phyloP scores from a whole-genome alignment of 35 echinoderm and acorn worm genomes.

The Stichopus chloronotus region DNA sequence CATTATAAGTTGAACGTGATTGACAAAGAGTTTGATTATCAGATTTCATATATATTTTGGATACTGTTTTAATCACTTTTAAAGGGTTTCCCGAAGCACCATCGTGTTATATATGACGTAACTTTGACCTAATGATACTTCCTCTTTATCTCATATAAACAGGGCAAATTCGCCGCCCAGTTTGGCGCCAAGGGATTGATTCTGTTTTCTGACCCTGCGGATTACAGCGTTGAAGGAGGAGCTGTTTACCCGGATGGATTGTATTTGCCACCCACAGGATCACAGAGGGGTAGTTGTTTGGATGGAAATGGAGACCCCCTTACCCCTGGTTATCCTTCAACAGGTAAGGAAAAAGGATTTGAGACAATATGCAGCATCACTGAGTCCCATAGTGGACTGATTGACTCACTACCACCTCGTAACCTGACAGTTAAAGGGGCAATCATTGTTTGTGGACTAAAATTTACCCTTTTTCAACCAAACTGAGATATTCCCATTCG shows the following conservation, averaged over 20 bases:
- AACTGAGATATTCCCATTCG: too few species aligned
- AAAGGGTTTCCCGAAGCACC: too few species aligned
- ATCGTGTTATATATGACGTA: too few species aligned
- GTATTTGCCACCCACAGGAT: conserved; percentile 78
- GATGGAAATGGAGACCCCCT: conserved; percentile 80
- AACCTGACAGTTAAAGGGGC: too few species aligned
- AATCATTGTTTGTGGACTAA: too few species aligned
- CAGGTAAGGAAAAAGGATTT: conserved; percentile 63
- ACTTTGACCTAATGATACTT: too few species aligned
- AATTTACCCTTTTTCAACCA: too few species aligned
- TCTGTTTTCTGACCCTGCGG: conserved; percentile 79
- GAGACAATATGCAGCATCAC: background rate
- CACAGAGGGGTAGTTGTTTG: conserved; percentile 74
- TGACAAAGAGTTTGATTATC: too few species aligned
- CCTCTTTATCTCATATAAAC: background rate
- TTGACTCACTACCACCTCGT: too few species aligned
- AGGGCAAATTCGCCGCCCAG: conserved; percentile 72
- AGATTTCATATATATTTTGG: too few species aligned
- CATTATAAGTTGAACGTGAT: too few species aligned
- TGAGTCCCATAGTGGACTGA: background rate
- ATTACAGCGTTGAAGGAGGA: conserved; percentile 65
- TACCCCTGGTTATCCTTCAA: conserved; percentile 77
- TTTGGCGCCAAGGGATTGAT: conserved; percentile 72
- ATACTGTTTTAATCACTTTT: too few species aligned
- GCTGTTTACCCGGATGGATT: conserved; percentile 77